phyloP scores from a whole-genome alignment of 2,797 vertebrate genomes.

The Brachyrhaphis roseni region DNA sequence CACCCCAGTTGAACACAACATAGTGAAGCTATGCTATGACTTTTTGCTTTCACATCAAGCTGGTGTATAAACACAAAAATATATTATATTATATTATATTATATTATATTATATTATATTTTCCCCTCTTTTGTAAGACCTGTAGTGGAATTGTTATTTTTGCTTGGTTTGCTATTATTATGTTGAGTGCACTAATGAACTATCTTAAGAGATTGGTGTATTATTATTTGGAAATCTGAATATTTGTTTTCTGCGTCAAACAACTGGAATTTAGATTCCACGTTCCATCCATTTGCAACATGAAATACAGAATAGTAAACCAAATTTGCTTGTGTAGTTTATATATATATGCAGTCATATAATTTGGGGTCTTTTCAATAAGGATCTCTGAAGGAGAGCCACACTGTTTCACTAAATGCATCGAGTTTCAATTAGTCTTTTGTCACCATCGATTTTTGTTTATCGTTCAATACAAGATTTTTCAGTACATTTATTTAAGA shows the following conservation, averaged over 20 bases:
- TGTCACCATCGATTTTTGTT: neutral
- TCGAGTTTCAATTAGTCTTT: neutral
- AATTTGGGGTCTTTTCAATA: neutral
- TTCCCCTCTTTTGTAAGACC: neutral
- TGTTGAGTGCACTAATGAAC: neutral
- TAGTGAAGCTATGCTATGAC: slow-evolving; percentile 6
- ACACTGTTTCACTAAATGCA: neutral
- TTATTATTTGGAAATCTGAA: neutral
- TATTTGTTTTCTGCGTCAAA: neutral
- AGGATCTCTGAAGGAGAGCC: neutral
- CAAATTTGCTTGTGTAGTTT: neutral
- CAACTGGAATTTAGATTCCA: neutral
- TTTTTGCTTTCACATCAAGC: neutral
- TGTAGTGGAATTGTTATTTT: neutral
- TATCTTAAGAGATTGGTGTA: neutral
- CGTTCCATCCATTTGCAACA: neutral
- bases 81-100: neutral
- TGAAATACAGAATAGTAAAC: neutral
- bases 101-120: neutral
- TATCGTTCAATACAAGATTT: neutral
- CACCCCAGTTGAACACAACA: neutral
- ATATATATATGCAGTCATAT: neutral
- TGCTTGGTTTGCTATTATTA: neutral
- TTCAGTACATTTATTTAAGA: neutral
- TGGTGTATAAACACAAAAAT: neutral